Conservation (phyloP, 2,797 vertebrate species). For the Adrianichthys oophorus region DNA sequence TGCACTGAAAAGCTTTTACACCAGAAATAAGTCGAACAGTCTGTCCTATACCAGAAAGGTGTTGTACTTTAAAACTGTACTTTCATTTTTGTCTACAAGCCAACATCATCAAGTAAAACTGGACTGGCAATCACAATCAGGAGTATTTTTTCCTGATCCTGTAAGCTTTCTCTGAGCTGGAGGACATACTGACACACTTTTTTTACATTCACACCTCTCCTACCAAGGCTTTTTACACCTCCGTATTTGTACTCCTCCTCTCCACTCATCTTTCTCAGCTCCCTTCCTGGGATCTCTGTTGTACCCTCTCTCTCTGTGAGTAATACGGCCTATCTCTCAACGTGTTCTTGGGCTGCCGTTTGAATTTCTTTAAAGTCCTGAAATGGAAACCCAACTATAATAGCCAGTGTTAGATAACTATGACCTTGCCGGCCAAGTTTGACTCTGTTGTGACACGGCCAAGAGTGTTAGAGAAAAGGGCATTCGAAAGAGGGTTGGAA, state of each 20-base stretch:
- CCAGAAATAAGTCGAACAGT: too few species aligned
- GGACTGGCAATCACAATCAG: conserved; percentile 48
- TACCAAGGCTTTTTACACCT: conserved; percentile 21
- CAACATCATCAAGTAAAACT: conserved; percentile 44
- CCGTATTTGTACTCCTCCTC: conserved; percentile 23
- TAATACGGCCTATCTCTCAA: conserved; percentile 58
- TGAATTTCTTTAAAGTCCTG: conserved; percentile 58
- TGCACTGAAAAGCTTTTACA: too few species aligned
- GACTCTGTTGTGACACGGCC: conserved; percentile 23
- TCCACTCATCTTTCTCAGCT: conserved; percentile 24
- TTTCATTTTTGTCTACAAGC: conserved; percentile 21
- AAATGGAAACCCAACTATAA: conserved; percentile 38
- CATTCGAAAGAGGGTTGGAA: conserved; percentile 11
- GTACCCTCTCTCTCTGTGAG: conserved; percentile 41
- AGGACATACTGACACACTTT: conserved; percentile 50
- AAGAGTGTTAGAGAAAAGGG: conserved; percentile 17
- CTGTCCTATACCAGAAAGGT: too few species aligned
- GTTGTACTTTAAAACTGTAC: too few species aligned
- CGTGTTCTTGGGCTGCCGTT: conserved; percentile 43
- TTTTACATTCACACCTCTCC: conserved; percentile 32
- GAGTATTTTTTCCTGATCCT: conserved; percentile 35
- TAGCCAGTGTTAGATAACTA: conserved; percentile 59
- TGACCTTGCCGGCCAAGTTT: conserved; percentile 49
- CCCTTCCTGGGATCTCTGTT: conserved; percentile 1
- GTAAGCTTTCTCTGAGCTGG: conserved; percentile 43